Percentiles rank a stretch among this genome's conserved stretches.
Conservation (phyloP, 2,888 invertebrate genomes). For the Morinoia aosen region DNA sequence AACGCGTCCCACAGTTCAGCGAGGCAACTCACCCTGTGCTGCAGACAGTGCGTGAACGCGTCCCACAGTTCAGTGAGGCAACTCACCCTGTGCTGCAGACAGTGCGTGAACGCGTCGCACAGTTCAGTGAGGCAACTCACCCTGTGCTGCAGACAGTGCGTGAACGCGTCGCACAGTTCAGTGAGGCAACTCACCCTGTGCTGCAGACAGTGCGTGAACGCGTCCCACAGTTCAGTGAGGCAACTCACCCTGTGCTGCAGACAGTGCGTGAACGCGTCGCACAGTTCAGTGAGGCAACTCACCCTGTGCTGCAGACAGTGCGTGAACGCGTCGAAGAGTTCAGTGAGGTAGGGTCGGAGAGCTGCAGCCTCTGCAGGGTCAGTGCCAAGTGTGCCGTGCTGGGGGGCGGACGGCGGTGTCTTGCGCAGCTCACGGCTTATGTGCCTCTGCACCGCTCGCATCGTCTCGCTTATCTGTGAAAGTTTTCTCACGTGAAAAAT, state of each 20-base stretch:
- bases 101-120: slow-evolving; percentile 59
- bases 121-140: slow-evolving; percentile 63
- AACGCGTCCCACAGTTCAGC: too few species aligned
- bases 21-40: slow-evolving; percentile 56
- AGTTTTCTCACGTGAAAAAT: neutral
- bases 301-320: slow-evolving; percentile 62
- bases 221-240: too few species aligned
- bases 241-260: slow-evolving; percentile 59
- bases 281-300: slow-evolving; percentile 47
- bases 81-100: slow-evolving; percentile 61
- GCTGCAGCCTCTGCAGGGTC: slow-evolving; percentile 57
- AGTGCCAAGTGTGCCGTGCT: slow-evolving; percentile 58
- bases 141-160: too few species aligned
- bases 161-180: too few species aligned
- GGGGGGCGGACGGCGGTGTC: slow-evolving; percentile 53
- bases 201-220: slow-evolving; percentile 38
- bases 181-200: slow-evolving; percentile 55
- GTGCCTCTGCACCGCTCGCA: slow-evolving; percentile 64
- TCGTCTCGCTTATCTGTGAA: slow-evolving; percentile 65
- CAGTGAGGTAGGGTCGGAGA: slow-evolving; percentile 62
- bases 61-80: slow-evolving; percentile 43
- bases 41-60: slow-evolving; percentile 59
- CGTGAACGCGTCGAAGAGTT: slow-evolving; percentile 60
- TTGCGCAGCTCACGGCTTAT: slow-evolving; percentile 62
- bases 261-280: slow-evolving; percentile 58